Evolutionary conservation across 2,888 invertebrate species (phyloP).

Genomic region (Amblyjoppa proteus): DNA sequence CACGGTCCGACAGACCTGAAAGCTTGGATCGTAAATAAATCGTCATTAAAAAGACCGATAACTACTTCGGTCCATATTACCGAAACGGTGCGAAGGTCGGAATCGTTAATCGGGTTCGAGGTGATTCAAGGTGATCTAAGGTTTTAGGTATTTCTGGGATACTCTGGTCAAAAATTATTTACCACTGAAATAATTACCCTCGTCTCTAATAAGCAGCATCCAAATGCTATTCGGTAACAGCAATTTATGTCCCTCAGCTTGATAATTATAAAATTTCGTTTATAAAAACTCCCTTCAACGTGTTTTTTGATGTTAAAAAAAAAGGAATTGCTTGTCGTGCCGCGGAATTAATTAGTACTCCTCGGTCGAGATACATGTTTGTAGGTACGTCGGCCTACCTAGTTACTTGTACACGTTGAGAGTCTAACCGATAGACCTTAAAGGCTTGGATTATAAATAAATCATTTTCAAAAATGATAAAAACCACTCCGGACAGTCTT

Average conservation of each 20-base stretch:
- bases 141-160: not conserved
- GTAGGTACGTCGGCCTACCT: not conserved
- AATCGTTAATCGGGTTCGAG: not conserved
- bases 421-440: not conserved
- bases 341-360: slow-evolving; percentile 19
- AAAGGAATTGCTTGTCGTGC: not conserved
- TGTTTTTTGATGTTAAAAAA: not conserved
- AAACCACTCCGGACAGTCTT: not conserved
- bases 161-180: no score
- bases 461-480: not conserved
- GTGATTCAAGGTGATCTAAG: not conserved
- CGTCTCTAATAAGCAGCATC: no score
- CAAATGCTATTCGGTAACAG: no score
- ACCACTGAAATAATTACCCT: no score
- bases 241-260: not conserved
- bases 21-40: not conserved
- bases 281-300: not conserved
- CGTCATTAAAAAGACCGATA: slow-evolving; percentile 2
- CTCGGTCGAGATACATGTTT: slow-evolving; percentile 4
- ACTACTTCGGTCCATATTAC: not conserved
- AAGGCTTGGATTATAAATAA: not conserved
- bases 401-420: not conserved
- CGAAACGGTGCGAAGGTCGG: not conserved
- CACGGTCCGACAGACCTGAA: not conserved
- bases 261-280: not conserved